Evolutionary conservation across 1,140 invertebrate species (phyloP), one percentile per base, ranked within the genome.

Genomic region (Prorops nasuta): DNA sequence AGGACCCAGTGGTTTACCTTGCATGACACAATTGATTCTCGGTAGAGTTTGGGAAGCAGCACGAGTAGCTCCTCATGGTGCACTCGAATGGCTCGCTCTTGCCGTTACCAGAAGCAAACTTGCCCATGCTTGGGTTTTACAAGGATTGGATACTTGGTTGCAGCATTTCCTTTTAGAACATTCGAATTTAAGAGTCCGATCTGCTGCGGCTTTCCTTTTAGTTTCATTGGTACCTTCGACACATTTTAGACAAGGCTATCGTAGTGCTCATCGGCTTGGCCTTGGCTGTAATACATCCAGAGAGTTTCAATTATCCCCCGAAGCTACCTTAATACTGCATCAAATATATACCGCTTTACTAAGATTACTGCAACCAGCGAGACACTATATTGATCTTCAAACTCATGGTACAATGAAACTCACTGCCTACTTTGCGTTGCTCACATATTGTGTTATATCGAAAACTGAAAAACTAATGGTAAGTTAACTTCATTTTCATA

Each of bases 391-490:
- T 1, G 89, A 93, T 70, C 89, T 89, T 60, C 85, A 82, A 42
- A 84, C 86, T 8, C 92, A 96, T 69, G 91, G 92, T 36, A 91
- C 91, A 4, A 89, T 89, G 71, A 96, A 96, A 77, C 80, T 97
- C 41, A 92, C 91, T 19, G 90, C 91, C 37, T 96, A 94, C 74
- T 96, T 96, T 75, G 88, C 90, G 39, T 82, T 95, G 14, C 84
- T 96, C 77, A 89, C 90, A 31, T 94, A 93, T 67, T 96, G 92
- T 76, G 86, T 94, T 56, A 83, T 95, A 54, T 90, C 90, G 37
- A 88, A 88, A 62, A 87, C 86, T 49, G 94, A 97, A 77, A 96
- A 96, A 77, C 79, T 94, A 40, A 91, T 96, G 92, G 92, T 94
- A 76, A 80, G 80, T 48, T 7, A 3, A 44, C 43, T 38, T 24